Conservation (phyloP, 2,797 vertebrate species). For the Acanthopagrus latus region DNA sequence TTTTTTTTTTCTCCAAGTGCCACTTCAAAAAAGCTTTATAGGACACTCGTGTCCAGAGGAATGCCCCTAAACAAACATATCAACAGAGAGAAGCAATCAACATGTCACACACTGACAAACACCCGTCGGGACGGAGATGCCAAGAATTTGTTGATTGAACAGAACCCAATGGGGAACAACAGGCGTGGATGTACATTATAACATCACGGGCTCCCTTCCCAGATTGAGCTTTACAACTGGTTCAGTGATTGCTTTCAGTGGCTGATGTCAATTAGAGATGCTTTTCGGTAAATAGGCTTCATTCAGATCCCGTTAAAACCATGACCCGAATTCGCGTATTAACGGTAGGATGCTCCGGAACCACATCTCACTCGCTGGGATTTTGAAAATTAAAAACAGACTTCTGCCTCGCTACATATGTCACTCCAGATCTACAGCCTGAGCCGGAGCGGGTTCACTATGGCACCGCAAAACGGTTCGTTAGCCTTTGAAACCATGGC, state of each 20-base stretch:
- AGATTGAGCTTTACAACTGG: constrained; percentile 57
- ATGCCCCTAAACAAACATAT: constrained; percentile 68
- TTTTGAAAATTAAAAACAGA: constrained; percentile 52
- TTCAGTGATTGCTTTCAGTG: constrained; percentile 66
- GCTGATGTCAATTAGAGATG: constrained; percentile 70
- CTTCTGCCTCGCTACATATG: constrained; percentile 62
- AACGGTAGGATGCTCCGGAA: constrained; percentile 47
- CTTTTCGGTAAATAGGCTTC: constrained; percentile 64
- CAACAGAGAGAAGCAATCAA: constrained; percentile 52
- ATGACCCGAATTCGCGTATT: constrained; percentile 49
- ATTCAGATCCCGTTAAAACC: constrained; percentile 51
- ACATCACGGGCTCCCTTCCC: constrained; percentile 55
- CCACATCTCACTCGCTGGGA: constrained; percentile 36
- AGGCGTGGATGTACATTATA: constrained; percentile 48
- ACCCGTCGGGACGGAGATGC: constrained; percentile 59
- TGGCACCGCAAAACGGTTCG: constrained; percentile 15
- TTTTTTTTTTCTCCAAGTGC: neutral
- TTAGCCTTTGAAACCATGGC: constrained; percentile 24
- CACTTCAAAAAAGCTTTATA: constrained; percentile 42
- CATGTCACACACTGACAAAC: constrained; percentile 70
- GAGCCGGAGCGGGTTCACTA: constrained; percentile 25
- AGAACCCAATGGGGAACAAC: constrained; percentile 43
- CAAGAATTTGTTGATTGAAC: constrained; percentile 67
- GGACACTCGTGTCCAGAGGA: constrained; percentile 58
- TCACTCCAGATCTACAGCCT: constrained; percentile 43